A percentile compares a stretch with the other conserved stretches of the same genome.
phyloP scores from a whole-genome alignment of 2,888 invertebrate species.

The Adelognathus sp. region DNA sequence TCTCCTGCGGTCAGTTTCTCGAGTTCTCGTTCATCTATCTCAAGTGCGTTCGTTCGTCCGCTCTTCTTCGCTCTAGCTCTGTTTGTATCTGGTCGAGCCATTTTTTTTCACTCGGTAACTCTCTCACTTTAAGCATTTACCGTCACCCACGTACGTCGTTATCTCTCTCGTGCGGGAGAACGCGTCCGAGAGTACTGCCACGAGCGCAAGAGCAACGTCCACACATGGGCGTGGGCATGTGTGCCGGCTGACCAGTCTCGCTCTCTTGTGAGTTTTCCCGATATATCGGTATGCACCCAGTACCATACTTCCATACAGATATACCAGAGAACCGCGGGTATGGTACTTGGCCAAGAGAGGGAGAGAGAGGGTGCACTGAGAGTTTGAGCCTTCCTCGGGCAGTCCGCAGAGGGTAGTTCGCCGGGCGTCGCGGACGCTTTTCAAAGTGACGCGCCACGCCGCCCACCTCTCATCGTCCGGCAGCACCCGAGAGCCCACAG shows the following conservation, averaged over 20 bases:
- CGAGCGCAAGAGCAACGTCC: slow-evolving; percentile 11
- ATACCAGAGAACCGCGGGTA: slow-evolving; percentile 9
- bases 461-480: slow-evolving; percentile 39
- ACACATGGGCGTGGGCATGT: background rate
- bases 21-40: background rate
- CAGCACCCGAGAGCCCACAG: background rate
- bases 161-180: slow-evolving; percentile 43
- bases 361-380: too few species aligned
- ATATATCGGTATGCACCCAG: background rate
- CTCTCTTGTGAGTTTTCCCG: background rate
- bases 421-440: slow-evolving; percentile 53
- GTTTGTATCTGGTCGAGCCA: background rate
- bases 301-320: background rate
- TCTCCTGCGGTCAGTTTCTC: slow-evolving; percentile 23
- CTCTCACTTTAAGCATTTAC: slow-evolving; percentile 43
- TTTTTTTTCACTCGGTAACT: slow-evolving; percentile 2
- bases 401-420: slow-evolving; percentile 32
- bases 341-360: slow-evolving; percentile 40
- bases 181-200: slow-evolving; percentile 13
- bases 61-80: background rate
- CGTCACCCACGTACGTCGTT: slow-evolving; percentile 35
- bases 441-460: slow-evolving; percentile 58
- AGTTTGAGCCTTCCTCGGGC: slow-evolving; percentile 38
- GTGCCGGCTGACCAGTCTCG: background rate
- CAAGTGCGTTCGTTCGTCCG: background rate